These are phyloP conservation scores for Gorsachius magnificus DNA, from an alignment of 2,797 vertebrate species.

Conservation along the genomic window DNA sequence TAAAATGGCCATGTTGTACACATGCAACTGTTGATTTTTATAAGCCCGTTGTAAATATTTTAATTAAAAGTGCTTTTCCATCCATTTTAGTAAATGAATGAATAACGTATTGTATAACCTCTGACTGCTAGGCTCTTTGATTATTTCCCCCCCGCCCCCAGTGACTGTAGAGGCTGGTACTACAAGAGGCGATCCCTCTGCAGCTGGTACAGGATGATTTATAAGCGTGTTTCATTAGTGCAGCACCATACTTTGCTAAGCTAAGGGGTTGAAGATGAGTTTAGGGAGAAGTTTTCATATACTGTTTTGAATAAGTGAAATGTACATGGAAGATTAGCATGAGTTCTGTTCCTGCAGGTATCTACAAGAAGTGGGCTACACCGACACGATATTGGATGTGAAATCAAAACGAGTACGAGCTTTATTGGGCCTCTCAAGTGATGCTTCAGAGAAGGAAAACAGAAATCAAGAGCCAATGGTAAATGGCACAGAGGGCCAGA, in stretches of 20 bases:
- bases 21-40: not conserved
- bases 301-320: not conserved
- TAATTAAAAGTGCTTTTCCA: constrained; percentile 36
- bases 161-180: constrained; percentile 87
- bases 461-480: constrained; percentile 88
- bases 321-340: constrained; percentile 22
- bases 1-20: not conserved
- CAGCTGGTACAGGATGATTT: constrained; percentile 81
- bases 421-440: constrained; percentile 89
- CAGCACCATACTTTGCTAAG: constrained; percentile 48
- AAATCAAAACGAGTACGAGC: constrained; percentile 94
- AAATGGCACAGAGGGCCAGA: constrained; percentile 90
- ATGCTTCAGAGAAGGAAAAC: constrained; percentile 84
- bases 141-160: not conserved
- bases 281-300: constrained; percentile 23
- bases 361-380: constrained; percentile 98
- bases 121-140: constrained; percentile 72
- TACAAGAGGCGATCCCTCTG: constrained; percentile 77
- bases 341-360: constrained; percentile 81
- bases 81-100: constrained; percentile 71
- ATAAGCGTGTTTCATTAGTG: constrained; percentile 60
- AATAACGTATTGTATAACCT: constrained; percentile 84
- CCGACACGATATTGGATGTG: constrained; percentile 97
- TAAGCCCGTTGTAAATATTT: constrained; percentile 30
- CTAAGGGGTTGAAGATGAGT: constrained; percentile 4